These are phyloP conservation scores for Leiothrix lutea DNA, from an alignment of 2,113 vertebrate genomes.

Conservation along the genomic window DNA sequence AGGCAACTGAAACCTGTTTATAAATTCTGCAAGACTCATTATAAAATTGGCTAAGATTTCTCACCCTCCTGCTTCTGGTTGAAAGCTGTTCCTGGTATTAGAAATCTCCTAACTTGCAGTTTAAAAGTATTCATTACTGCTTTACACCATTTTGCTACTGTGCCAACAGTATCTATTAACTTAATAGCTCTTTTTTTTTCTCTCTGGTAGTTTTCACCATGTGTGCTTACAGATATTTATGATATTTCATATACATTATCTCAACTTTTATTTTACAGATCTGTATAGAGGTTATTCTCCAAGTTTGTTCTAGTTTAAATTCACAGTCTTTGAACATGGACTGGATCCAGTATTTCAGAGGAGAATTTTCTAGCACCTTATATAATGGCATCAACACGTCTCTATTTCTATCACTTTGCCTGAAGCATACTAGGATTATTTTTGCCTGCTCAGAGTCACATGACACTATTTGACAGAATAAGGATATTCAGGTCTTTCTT, in stretches of 20 bases:
- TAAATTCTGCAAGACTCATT: constrained; percentile 5
- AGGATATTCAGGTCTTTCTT: constrained; percentile 26
- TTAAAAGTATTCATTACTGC: not conserved
- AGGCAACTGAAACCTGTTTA: not conserved
- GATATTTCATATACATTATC: not conserved
- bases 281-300: not conserved
- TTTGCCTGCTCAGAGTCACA: constrained; percentile 15
- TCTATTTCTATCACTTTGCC: constrained; percentile 51
- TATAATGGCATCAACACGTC: constrained; percentile 4
- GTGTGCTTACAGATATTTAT: constrained; percentile 2
- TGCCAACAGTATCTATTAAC: not conserved
- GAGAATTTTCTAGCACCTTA: constrained; percentile 42
- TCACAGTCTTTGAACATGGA: not conserved
- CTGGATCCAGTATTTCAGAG: not conserved
- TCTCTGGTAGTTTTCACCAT: not conserved
- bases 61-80: not conserved
- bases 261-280: not conserved
- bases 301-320: constrained; percentile 34
- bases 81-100: not conserved
- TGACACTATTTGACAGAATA: constrained; percentile 15
- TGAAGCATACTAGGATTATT: constrained; percentile 26
- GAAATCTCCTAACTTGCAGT: not conserved
- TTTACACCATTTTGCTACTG: not conserved
- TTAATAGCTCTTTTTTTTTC: not conserved
- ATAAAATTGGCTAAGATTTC: not conserved